These are phyloP conservation scores for Sinhomidia bicolor DNA, from an alignment of 2,888 invertebrate species.

Conservation along the genomic window DNA sequence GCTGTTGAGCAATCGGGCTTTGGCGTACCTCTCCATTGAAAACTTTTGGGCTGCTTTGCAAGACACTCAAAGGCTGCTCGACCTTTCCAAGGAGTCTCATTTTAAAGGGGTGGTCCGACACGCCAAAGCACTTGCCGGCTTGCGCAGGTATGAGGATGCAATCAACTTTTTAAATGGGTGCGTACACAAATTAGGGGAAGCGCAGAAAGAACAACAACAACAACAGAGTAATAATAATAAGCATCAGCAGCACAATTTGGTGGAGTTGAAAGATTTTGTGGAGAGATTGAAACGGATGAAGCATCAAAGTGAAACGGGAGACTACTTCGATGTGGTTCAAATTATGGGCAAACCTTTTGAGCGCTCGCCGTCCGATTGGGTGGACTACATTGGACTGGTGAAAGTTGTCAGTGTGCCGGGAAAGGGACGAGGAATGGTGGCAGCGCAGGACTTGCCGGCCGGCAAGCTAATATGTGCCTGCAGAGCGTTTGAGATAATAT, in stretches of 20 bases:
- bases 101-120: slow-evolving; percentile 73
- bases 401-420: slow-evolving; percentile 64
- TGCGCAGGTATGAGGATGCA: slow-evolving; percentile 56
- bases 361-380: slow-evolving; percentile 58
- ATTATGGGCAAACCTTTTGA: slow-evolving; percentile 53
- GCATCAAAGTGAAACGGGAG: slow-evolving; percentile 60
- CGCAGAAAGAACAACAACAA: background rate
- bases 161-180: slow-evolving; percentile 43
- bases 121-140: slow-evolving; percentile 66
- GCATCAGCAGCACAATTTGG: background rate
- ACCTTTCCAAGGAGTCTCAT: slow-evolving; percentile 46
- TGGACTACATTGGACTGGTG: slow-evolving; percentile 68
- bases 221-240: no score
- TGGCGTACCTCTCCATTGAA: slow-evolving; percentile 68
- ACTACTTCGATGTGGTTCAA: slow-evolving; percentile 51
- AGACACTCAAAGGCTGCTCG: slow-evolving; percentile 59
- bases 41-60: slow-evolving; percentile 51
- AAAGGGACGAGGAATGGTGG: slow-evolving; percentile 72
- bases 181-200: background rate
- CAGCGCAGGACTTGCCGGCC: slow-evolving; percentile 59
- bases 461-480: slow-evolving; percentile 61
- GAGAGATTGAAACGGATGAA: slow-evolving; percentile 62
- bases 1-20: slow-evolving; percentile 72
- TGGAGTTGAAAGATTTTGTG: slow-evolving; percentile 47
- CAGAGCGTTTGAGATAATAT: slow-evolving; percentile 73